These are phyloP conservation scores for Julus scandinavius DNA, from an alignment of 2,888 invertebrate species.

Conservation along the genomic window DNA sequence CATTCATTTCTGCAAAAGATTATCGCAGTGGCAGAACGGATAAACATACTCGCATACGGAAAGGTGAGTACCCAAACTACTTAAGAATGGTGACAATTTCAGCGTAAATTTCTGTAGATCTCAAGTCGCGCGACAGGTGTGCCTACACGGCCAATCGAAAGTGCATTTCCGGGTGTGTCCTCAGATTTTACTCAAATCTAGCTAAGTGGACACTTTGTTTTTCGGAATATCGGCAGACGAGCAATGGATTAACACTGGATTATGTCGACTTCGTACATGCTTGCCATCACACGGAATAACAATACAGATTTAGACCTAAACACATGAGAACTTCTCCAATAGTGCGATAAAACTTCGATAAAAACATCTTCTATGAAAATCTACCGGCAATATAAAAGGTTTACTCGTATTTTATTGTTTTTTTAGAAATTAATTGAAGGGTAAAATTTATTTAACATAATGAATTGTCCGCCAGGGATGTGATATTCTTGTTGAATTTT, in stretches of 20 bases:
- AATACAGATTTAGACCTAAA: background rate
- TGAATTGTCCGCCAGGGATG: too few species aligned
- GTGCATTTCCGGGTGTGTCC: slow-evolving; percentile 34
- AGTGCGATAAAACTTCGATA: background rate
- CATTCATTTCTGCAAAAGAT: background rate
- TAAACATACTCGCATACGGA: background rate
- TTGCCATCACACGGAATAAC: slow-evolving; percentile 7
- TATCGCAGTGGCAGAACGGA: slow-evolving; percentile 5
- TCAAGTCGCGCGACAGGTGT: background rate
- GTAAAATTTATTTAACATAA: too few species aligned
- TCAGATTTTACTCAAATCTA: background rate
- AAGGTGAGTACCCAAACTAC: slow-evolving; percentile 20
- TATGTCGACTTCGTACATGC: background rate
- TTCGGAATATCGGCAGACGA: background rate
- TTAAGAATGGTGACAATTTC: slow-evolving; percentile 15
- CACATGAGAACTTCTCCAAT: background rate
- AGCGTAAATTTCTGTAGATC: background rate
- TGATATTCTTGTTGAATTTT: too few species aligned
- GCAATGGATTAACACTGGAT: slow-evolving; percentile 30
- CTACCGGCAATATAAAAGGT: too few species aligned
- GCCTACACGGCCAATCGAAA: background rate
- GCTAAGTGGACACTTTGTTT: slow-evolving; percentile 26
- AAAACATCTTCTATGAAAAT: background rate
- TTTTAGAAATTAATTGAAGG: too few species aligned
- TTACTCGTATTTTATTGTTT: too few species aligned